A percentile compares a stretch with the other conserved stretches of the same genome.
These are phyloP conservation scores for Anser brachyrhynchus DNA, from an alignment of 2,113 vertebrate species.

Conservation along the genomic window DNA sequence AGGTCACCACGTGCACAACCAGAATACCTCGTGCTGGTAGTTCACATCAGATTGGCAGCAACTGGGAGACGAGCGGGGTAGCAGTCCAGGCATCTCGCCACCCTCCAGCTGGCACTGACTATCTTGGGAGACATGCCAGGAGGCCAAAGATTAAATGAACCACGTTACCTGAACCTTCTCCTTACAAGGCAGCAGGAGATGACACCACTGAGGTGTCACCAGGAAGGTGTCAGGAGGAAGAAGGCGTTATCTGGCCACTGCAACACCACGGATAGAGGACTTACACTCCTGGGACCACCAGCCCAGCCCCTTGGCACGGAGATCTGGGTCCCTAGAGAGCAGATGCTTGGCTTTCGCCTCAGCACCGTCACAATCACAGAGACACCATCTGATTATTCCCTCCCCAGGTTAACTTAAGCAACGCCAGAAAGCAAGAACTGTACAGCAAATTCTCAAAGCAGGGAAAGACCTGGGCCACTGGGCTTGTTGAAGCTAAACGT, in stretches of 20 bases:
- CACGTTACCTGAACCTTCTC: not conserved
- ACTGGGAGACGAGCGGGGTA: rapidly evolving
- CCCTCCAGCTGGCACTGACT: not conserved
- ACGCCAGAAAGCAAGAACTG: not conserved
- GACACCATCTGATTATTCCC: not conserved
- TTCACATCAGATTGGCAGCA: not conserved
- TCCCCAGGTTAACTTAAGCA: not conserved
- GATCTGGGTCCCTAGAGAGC: not conserved
- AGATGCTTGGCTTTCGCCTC: not conserved
- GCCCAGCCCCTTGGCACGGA: not conserved
- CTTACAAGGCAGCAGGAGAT: not conserved
- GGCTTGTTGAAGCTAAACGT: not conserved
- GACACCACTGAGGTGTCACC: not conserved
- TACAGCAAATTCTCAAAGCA: not conserved
- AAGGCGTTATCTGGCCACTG: not conserved
- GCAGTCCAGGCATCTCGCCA: not conserved
- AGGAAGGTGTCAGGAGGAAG: not conserved
- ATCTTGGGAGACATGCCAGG: rapidly evolving
- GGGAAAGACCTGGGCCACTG: not conserved
- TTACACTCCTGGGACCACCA: not conserved
- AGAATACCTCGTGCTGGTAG: rapidly evolving
- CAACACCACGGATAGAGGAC: not conserved
- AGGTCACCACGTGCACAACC: not conserved
- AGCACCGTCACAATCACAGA: not conserved
- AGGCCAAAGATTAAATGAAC: not conserved